Conservation (phyloP, 2,797 vertebrate genomes). For the Lagocephalus sceleratus region DNA sequence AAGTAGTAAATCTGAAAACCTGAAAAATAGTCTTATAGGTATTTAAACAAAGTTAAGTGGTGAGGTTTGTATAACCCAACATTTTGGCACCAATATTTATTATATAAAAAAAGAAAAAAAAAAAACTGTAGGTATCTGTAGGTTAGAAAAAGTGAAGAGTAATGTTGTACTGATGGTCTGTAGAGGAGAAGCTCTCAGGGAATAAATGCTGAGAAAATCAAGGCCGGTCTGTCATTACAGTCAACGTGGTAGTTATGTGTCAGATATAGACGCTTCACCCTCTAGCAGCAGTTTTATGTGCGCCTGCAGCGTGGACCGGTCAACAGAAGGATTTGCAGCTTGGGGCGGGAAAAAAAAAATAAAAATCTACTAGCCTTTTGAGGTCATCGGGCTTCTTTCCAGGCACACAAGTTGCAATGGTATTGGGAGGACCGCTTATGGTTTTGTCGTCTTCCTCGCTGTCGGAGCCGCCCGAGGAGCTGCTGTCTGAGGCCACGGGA, state of each 20-base stretch:
- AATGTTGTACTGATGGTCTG: too few species aligned
- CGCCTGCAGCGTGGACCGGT: conserved; percentile 23
- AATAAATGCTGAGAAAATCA: conserved; percentile 43
- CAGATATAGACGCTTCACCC: conserved; percentile 51
- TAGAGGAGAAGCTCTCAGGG: conserved; percentile 31
- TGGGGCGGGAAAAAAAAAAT: background rate
- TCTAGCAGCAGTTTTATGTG: conserved; percentile 1
- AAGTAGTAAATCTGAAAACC: too few species aligned
- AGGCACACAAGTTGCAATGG: conserved; percentile 45
- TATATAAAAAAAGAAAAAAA: too few species aligned
- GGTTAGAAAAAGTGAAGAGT: too few species aligned
- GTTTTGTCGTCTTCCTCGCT: conserved; percentile 78
- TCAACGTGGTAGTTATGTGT: conserved; percentile 49
- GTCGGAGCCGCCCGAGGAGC: conserved; percentile 84
- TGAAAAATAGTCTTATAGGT: too few species aligned
- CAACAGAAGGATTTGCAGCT: conserved; percentile 9
- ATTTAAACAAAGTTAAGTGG: too few species aligned
- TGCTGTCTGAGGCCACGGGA: conserved; percentile 81
- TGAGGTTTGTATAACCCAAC: too few species aligned
- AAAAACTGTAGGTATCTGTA: too few species aligned
- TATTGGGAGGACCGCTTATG: conserved; percentile 23
- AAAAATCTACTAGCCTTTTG: conserved; percentile 51
- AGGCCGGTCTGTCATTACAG: conserved; percentile 40
- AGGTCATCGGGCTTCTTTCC: conserved; percentile 68
- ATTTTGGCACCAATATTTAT: too few species aligned